Evolutionary conservation across 1,140 invertebrate species (phyloP).

Genomic region (Monomorium pharaonis): DNA sequence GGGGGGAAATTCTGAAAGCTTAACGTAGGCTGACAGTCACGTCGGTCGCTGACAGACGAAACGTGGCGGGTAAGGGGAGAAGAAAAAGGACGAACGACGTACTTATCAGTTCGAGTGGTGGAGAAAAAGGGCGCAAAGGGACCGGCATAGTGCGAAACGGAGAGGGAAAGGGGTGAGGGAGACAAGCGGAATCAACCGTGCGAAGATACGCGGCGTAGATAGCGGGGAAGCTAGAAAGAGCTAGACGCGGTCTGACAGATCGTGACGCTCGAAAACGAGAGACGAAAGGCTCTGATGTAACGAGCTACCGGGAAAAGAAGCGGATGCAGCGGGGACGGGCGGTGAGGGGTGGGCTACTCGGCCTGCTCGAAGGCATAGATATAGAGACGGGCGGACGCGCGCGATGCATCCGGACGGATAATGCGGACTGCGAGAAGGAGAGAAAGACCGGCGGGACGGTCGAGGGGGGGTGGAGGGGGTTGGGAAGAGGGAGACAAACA

Average conservation of each 20-base stretch:
- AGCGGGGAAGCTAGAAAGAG: background rate
- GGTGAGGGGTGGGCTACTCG: background rate
- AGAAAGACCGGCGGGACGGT: slow-evolving; percentile 21
- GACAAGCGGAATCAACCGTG: background rate
- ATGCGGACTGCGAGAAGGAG: background rate
- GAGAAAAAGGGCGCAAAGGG: slow-evolving; percentile 10
- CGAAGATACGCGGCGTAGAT: background rate
- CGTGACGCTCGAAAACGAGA: background rate
- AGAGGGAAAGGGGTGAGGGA: background rate
- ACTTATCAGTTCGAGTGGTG: background rate
- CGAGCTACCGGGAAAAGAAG: background rate
- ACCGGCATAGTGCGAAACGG: too few species aligned
- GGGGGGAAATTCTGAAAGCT: background rate
- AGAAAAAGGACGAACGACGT: background rate
- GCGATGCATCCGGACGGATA: slow-evolving; percentile 10
- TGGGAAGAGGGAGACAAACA: slow-evolving; percentile 15
- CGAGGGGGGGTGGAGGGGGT: too few species aligned
- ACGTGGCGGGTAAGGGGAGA: background rate
- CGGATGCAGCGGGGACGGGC: background rate
- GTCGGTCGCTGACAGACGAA: too few species aligned
- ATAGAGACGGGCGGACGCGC: background rate
- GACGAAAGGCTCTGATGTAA: slow-evolving; percentile 1
- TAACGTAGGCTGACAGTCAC: background rate
- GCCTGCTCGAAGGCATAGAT: background rate
- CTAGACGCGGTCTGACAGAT: background rate